Evolutionary conservation across 2,113 vertebrate species (phyloP).

Genomic region (Ophiodon elongatus): DNA sequence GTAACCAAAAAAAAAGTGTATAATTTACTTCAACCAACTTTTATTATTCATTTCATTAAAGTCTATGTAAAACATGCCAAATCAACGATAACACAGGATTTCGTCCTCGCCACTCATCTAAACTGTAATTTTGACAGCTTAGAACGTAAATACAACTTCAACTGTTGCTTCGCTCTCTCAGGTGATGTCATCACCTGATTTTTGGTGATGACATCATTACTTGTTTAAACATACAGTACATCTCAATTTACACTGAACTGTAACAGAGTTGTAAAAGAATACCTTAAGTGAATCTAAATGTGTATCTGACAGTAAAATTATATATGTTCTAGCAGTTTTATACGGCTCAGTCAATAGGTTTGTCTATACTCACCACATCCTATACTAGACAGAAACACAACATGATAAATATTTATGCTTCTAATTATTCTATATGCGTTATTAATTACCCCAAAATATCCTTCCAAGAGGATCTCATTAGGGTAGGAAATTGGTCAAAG

Average conservation of each 20-base stretch:
- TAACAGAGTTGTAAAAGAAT: neutral
- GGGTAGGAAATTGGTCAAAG: slow-evolving; percentile 83
- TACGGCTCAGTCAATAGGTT: slow-evolving; percentile 35
- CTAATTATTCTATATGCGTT: slow-evolving; percentile 85
- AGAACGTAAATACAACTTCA: neutral
- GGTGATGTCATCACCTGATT: neutral
- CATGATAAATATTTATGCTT: slow-evolving; percentile 84
- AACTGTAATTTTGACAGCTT: neutral
- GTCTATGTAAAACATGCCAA: neutral
- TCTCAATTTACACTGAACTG: neutral
- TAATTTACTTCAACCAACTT: too few relatives aligned
- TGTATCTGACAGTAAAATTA: neutral
- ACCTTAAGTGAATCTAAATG: neutral
- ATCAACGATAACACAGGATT: too few relatives aligned
- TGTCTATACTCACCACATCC: slow-evolving; percentile 34
- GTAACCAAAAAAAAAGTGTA: neutral
- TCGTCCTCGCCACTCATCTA: too few relatives aligned
- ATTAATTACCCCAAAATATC: slow-evolving; percentile 84
- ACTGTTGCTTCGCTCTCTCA: neutral
- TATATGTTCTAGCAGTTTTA: neutral
- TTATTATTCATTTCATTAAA: neutral
- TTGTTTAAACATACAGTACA: neutral
- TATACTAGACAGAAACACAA: slow-evolving; percentile 65
- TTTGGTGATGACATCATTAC: neutral
- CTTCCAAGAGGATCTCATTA: slow-evolving; percentile 84